Conservation (phyloP, 2,888 invertebrate species). For the Bhutanitis thaidina region DNA sequence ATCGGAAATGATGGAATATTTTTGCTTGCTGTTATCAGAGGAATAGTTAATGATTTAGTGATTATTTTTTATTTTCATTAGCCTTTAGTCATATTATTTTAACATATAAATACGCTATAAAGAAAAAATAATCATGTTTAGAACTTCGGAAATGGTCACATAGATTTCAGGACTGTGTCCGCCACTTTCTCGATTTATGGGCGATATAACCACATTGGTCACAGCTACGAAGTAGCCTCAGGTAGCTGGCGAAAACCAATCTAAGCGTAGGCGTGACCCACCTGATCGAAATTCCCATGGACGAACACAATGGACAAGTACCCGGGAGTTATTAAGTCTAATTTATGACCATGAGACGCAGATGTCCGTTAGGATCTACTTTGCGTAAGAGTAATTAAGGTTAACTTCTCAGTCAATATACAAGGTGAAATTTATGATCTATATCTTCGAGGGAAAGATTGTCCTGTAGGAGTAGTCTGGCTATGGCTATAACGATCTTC, state of each 20-base stretch:
- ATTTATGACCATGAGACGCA: slow-evolving; percentile 39
- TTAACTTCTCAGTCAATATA: no score
- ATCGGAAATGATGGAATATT: no score
- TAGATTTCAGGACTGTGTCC: background rate
- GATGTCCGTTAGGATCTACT: slow-evolving; percentile 15
- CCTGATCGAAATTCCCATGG: slow-evolving; percentile 51
- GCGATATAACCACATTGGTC: slow-evolving; percentile 14
- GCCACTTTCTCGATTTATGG: slow-evolving; percentile 1
- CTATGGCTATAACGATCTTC: no score
- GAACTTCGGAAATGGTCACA: no score
- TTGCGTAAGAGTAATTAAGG: no score
- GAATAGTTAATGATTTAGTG: no score
- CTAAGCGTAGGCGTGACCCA: slow-evolving; percentile 57
- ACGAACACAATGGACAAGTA: slow-evolving; percentile 27
- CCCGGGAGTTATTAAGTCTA: slow-evolving; percentile 30
- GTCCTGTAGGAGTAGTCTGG: no score
- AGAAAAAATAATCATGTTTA: background rate
- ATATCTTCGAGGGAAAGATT: no score
- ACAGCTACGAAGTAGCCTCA: slow-evolving; percentile 22
- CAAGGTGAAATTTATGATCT: no score
- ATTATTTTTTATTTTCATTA: no score
- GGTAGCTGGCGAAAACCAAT: slow-evolving; percentile 43
- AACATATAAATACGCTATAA: background rate
- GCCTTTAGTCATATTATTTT: no score
- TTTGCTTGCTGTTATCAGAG: no score